phyloP scores from a whole-genome alignment of 2,888 invertebrate species.

The Campaea margaritaria region DNA sequence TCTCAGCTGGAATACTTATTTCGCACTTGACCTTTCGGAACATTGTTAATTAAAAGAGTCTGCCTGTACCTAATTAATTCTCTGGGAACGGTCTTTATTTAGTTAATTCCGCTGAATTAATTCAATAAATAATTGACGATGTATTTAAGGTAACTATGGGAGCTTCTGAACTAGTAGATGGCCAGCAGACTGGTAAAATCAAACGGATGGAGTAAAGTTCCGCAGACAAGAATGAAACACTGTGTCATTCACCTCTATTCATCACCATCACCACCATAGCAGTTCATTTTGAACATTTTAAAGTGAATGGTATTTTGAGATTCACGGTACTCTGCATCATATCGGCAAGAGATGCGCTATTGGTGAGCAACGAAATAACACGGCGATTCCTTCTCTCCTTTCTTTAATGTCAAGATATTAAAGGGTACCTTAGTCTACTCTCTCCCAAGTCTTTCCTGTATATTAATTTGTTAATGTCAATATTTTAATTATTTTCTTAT shows the following conservation, averaged over 20 bases:
- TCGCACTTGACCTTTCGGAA: constrained; percentile 25
- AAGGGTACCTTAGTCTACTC: too few species aligned
- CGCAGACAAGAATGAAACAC: too few species aligned
- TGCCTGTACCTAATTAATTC: constrained; percentile 13
- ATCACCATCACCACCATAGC: too few species aligned
- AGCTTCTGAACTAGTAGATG: not conserved
- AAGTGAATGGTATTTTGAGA: too few species aligned
- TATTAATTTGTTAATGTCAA: not conserved
- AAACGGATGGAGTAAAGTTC: not conserved
- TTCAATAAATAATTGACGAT: constrained; percentile 4
- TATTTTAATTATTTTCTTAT: not conserved
- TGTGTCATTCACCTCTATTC: too few species aligned
- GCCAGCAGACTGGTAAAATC: too few species aligned
- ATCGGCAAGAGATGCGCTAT: too few species aligned
- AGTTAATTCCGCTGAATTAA: constrained; percentile 8
- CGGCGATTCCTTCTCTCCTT: too few species aligned
- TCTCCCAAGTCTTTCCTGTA: not conserved
- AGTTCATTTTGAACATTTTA: too few species aligned
- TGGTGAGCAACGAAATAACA: too few species aligned
- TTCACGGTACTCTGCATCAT: too few species aligned
- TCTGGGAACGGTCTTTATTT: constrained; percentile 17
- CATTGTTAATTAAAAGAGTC: constrained; percentile 21
- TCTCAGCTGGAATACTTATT: constrained; percentile 15
- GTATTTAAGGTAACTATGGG: not conserved
- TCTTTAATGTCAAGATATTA: too few species aligned